These are phyloP conservation scores for Chaunax sp. DNA, from an alignment of 2,797 vertebrate genomes.

Conservation along the genomic window DNA sequence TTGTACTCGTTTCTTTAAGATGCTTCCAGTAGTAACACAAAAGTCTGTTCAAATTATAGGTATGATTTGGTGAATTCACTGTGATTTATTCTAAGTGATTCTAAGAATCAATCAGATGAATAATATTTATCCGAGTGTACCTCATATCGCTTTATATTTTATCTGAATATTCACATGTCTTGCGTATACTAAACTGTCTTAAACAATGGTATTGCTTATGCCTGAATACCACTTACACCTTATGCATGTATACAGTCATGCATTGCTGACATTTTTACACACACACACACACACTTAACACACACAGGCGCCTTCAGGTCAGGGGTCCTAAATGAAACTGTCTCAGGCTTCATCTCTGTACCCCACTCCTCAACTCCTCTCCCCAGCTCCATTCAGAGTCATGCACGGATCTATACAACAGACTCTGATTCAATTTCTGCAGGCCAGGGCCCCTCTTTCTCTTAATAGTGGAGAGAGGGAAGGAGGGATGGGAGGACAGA, in stretches of 20 bases:
- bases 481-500: constrained; percentile 54
- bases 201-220: background rate
- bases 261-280: constrained; percentile 9
- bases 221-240: constrained; percentile 9
- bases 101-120: too few relatives aligned
- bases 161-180: background rate
- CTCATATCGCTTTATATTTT: background rate
- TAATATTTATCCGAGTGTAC: background rate
- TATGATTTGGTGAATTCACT: too few relatives aligned
- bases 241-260: constrained; percentile 2
- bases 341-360: constrained; percentile 69
- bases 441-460: constrained; percentile 67
- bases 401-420: constrained; percentile 65
- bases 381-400: constrained; percentile 56
- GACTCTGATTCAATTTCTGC: constrained; percentile 77
- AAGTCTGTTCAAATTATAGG: too few relatives aligned
- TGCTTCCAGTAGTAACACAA: too few relatives aligned
- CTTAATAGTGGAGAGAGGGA: constrained; percentile 51
- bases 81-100: too few relatives aligned
- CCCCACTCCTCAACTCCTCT: constrained; percentile 44
- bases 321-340: constrained; percentile 81
- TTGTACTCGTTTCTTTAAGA: too few relatives aligned
- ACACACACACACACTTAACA: constrained; percentile 27
- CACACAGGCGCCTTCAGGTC: constrained; percentile 61
- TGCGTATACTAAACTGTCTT: background rate